Evolutionary conservation across 1,140 invertebrate genomes (phyloP).

Genomic region (Dreissena rostriformis): DNA sequence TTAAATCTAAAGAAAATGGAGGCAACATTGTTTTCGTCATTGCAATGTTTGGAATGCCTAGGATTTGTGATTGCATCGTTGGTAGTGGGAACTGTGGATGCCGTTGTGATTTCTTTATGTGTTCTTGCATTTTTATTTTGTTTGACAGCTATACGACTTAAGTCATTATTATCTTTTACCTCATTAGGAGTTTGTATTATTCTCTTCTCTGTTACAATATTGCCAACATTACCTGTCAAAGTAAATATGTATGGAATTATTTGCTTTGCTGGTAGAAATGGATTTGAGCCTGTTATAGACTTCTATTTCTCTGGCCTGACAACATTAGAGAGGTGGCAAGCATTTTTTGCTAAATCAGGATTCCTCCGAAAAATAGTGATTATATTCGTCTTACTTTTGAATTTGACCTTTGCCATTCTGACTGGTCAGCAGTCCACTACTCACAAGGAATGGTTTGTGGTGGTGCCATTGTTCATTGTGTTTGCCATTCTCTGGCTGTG

Average conservation of each 20-base stretch:
- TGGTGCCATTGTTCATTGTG: conserved; percentile 75
- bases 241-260: conserved; percentile 74
- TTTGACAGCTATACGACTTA: conserved; percentile 73
- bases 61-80: conserved; percentile 76
- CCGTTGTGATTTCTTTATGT: conserved; percentile 67
- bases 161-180: conserved; percentile 72
- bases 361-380: conserved; percentile 67
- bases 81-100: conserved; percentile 65
- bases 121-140: conserved; percentile 71
- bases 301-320: conserved; percentile 73
- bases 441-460: conserved; percentile 80
- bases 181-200: conserved; percentile 66
- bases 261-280: conserved; percentile 75
- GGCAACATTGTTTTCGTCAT: conserved; percentile 60
- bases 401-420: conserved; percentile 66
- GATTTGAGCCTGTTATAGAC: conserved; percentile 75
- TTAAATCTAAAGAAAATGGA: conserved; percentile 62
- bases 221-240: conserved; percentile 43
- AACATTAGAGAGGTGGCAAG: conserved; percentile 77
- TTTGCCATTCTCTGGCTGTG: conserved; percentile 74
- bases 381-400: conserved; percentile 66
- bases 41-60: conserved; percentile 70
- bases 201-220: conserved; percentile 63
- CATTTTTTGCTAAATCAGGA: conserved; percentile 66
- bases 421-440: conserved; percentile 67